Base-by-base conservation (phyloP, 2,113 vertebrate species). In the Gymnarchus niloticus region DNA sequence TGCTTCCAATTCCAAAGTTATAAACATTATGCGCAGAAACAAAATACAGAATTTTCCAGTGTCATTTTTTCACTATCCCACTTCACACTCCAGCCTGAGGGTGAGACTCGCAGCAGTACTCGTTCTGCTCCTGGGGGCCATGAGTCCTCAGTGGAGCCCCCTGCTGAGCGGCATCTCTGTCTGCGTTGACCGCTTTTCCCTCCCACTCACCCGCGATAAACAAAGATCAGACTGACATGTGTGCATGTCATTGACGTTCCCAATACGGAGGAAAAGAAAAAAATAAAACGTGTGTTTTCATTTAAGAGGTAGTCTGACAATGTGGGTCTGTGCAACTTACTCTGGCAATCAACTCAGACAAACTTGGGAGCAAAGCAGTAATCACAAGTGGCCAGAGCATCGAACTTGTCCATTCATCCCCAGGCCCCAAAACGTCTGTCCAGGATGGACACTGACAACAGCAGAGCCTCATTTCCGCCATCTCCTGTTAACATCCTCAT, bases 221-320 rank as follows among this genome's bases (percentile, higher is more conserved):
- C 28, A 87, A 87, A 85, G 86, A 85, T 61, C 56, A 87, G 77
- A 57, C 73, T 69, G 85, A 48, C 49, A 52, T 87, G 69, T 81
- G 81, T 86, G 23, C 84, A 89, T 91, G 89, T 89, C 90, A 91
- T 90, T 85, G 87, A 89, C 90, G 90, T 87, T 88, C 85, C 89
- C 82, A 48, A 19, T 46, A 78, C 85, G 88, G 21, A n/a, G 21
- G 46, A 17, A 59, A 46, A 46, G 56, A 6, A 49, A 44, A 57
- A 83, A 41, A 88, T 85, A 93, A 92, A 91, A 93, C 92, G 92
- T 91, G 86, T 91, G 90, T 91, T 92, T 91, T 86, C 86, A 91
- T 92, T 89, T 52, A 92, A 87, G 87, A 86, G 86, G 83, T 86
- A 69, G 85, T 88, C 77, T 84, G 92, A 93, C 92, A 93, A 93